These are phyloP conservation scores for Tychaedon coryphoeus DNA, from an alignment of 2,113 vertebrate species.

Conservation along the genomic window DNA sequence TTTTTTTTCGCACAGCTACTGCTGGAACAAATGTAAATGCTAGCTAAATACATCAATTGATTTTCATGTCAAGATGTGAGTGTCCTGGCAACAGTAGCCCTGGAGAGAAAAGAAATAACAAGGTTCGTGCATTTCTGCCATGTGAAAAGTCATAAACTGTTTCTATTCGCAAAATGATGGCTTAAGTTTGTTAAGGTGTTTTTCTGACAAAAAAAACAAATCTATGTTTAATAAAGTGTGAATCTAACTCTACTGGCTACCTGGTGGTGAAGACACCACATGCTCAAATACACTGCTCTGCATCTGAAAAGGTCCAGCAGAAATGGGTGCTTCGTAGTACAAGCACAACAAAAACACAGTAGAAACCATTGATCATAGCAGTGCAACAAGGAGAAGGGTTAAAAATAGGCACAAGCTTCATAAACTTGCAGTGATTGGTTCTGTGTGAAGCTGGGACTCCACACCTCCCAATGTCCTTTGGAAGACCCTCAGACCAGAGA, in stretches of 20 bases:
- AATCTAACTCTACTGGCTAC: neutral
- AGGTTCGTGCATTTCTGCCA: neutral
- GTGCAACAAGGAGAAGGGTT: neutral
- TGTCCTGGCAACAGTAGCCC: neutral
- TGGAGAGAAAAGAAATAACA: neutral
- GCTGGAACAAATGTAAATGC: neutral
- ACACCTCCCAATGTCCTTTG: neutral
- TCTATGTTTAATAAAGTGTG: neutral
- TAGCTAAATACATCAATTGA: conserved; percentile 3
- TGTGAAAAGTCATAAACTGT: neutral
- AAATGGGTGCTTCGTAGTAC: neutral
- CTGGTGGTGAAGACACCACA: neutral
- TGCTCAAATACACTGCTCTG: neutral
- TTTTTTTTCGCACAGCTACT: neutral
- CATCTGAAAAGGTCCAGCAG: neutral
- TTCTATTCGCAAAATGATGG: neutral
- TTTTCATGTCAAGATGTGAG: neutral
- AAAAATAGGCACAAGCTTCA: neutral
- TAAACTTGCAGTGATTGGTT: neutral
- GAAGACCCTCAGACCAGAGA: neutral
- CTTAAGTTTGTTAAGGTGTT: neutral
- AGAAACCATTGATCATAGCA: fast-evolving
- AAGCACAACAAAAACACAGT: neutral
- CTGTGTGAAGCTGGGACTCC: fast-evolving
- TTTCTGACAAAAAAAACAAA: neutral